Percentiles rank a stretch among this genome's conserved stretches.
These are phyloP conservation scores for Atta texana DNA, from an alignment of 1,140 invertebrate species.

Conservation along the genomic window DNA sequence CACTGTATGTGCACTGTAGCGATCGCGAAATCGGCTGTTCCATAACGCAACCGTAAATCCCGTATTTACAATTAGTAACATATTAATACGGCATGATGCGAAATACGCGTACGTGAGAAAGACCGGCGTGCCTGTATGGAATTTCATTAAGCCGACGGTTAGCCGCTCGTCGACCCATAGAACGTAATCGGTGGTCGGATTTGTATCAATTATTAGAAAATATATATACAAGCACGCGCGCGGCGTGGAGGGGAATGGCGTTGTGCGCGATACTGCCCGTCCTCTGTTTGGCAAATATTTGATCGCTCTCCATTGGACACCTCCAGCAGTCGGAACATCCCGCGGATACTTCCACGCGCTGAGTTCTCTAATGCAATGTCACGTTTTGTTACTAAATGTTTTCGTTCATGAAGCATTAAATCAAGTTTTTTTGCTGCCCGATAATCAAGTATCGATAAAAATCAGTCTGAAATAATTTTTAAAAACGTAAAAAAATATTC, in stretches of 20 bases:
- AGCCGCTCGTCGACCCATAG: conserved; percentile 75
- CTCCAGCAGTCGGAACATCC: conserved; percentile 68
- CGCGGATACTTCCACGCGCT: conserved; percentile 64
- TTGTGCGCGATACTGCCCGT: conserved; percentile 63
- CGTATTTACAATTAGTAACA: conserved; percentile 77
- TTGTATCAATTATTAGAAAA: conserved; percentile 78
- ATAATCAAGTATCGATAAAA: conserved; percentile 8
- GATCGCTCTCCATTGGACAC: conserved; percentile 75
- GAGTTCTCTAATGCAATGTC: conserved; percentile 51
- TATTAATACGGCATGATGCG: conserved; percentile 76
- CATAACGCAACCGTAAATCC: conserved; percentile 69
- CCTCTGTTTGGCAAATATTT: conserved; percentile 73
- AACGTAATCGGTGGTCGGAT: conserved; percentile 77
- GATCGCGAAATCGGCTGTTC: conserved; percentile 69
- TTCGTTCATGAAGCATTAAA: not conserved
- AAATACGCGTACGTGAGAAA: conserved; percentile 68
- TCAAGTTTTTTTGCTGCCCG: not conserved
- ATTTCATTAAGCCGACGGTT: conserved; percentile 78
- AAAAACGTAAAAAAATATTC: conserved; percentile 6
- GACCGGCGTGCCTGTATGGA: conserved; percentile 71
- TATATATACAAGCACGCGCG: conserved; percentile 70
- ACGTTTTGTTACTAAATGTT: conserved; percentile 52
- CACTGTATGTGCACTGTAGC: conserved; percentile 63
- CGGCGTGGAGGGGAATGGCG: not conserved
- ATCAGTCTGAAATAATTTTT: not conserved